Evolutionary conservation across 2,888 invertebrate species (phyloP).

Genomic region (Zelleria hepariella): DNA sequence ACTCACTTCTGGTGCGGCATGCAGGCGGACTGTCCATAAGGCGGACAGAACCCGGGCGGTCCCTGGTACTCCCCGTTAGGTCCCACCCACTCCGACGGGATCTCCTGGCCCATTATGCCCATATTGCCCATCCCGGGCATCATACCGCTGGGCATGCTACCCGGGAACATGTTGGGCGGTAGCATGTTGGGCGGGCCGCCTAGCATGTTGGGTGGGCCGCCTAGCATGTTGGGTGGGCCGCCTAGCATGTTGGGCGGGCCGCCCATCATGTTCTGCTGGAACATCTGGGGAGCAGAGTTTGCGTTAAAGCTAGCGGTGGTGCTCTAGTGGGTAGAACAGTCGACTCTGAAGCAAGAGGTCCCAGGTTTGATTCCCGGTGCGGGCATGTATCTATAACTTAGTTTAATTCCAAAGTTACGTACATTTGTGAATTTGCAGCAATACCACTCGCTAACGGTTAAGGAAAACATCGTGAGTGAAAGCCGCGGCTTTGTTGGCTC

Average conservation of each 20-base stretch:
- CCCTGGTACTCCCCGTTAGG: constrained; percentile 35
- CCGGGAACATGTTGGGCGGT: constrained; percentile 8
- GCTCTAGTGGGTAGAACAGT: too few species aligned
- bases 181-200: constrained; percentile 20
- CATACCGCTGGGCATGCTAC: constrained; percentile 15
- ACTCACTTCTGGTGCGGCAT: constrained; percentile 62
- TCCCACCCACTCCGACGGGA: constrained; percentile 2
- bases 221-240: neutral
- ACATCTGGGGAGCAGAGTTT: constrained; percentile 39
- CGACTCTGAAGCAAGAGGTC: too few species aligned
- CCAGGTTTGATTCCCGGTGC: too few species aligned
- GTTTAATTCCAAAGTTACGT: too few species aligned
- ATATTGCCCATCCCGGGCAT: constrained; percentile 9
- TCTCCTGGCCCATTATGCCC: constrained; percentile 1
- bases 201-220: constrained; percentile 10
- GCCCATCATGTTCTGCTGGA: constrained; percentile 42
- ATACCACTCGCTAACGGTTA: too few species aligned
- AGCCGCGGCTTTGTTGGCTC: too few species aligned
- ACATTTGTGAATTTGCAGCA: too few species aligned
- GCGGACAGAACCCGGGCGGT: constrained; percentile 42
- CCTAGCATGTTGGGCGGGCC: constrained; percentile 10
- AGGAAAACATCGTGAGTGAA: too few species aligned
- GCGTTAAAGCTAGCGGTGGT: too few species aligned
- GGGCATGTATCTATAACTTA: too few species aligned
- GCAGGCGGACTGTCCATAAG: constrained; percentile 44